These are phyloP conservation scores for Microcebus lehilahytsara DNA, from an alignment of 2,113 vertebrate genomes.

Conservation along the genomic window DNA sequence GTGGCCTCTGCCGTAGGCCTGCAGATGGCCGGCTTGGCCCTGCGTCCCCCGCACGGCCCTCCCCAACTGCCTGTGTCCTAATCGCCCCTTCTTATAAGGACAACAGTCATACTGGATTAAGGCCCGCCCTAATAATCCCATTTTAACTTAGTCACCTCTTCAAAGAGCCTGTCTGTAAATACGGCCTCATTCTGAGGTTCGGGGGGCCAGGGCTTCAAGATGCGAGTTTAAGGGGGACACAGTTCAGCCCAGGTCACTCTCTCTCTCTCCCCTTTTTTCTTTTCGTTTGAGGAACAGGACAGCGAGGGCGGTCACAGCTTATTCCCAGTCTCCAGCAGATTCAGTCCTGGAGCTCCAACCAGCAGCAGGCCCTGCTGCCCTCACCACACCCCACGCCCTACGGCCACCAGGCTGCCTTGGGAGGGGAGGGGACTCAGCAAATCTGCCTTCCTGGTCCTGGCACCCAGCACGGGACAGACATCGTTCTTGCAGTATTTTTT, in stretches of 20 bases:
- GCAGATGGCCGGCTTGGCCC: rapidly evolving
- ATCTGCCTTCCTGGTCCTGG: background rate
- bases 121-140: background rate
- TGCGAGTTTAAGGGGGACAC: background rate
- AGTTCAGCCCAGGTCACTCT: background rate
- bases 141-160: background rate
- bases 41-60: background rate
- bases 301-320: background rate
- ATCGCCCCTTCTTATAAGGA: background rate
- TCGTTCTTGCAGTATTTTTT: background rate
- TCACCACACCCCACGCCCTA: rapidly evolving
- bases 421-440: background rate
- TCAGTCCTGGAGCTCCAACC: background rate
- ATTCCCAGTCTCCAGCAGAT: background rate
- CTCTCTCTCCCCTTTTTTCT: background rate
- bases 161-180: background rate
- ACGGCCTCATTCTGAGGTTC: background rate
- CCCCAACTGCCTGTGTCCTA: background rate
- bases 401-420: background rate
- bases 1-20: background rate
- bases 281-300: background rate
- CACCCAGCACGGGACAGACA: background rate
- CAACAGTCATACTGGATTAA: background rate
- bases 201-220: background rate
- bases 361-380: too few relatives aligned